Evolutionary conservation across 1,140 invertebrate species (phyloP).

Genomic region (Drosophila rhopaloa): DNA sequence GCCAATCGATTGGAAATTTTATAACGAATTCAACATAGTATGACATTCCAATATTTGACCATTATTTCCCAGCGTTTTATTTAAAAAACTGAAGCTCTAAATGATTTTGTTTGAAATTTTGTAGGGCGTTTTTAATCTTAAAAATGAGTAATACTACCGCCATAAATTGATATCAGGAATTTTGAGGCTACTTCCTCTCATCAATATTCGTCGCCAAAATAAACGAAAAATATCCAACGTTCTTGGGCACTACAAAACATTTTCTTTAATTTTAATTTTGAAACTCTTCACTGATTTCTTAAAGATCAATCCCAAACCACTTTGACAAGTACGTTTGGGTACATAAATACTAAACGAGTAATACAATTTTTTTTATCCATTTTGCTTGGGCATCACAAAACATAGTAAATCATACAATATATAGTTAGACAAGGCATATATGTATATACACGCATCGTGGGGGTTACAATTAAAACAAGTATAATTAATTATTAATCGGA

Average conservation of each 20-base stretch:
- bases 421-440: slow-evolving; percentile 39
- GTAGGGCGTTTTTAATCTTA: no score
- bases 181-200: no score
- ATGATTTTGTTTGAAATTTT: no score
- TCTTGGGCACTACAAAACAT: slow-evolving; percentile 71
- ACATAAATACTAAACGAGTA: slow-evolving; percentile 76
- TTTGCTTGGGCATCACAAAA: slow-evolving; percentile 54
- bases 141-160: no score
- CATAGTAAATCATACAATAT: slow-evolving; percentile 39
- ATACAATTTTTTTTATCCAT: slow-evolving; percentile 60
- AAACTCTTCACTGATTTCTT: slow-evolving; percentile 38
- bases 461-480: slow-evolving; percentile 36
- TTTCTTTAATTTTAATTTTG: slow-evolving; percentile 60
- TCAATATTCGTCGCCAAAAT: no score
- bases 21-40: no score
- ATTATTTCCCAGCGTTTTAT: no score
- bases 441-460: slow-evolving; percentile 45
- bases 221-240: background rate
- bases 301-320: slow-evolving; percentile 49
- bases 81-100: no score
- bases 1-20: no score
- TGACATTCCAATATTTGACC: no score
- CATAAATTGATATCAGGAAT: no score
- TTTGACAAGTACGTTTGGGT: slow-evolving; percentile 46
- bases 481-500: slow-evolving; percentile 15